Evolutionary conservation across 2,797 vertebrate genomes (phyloP), one percentile per base, ranked within the genome.

Genomic region (Pristis pectinata): DNA sequence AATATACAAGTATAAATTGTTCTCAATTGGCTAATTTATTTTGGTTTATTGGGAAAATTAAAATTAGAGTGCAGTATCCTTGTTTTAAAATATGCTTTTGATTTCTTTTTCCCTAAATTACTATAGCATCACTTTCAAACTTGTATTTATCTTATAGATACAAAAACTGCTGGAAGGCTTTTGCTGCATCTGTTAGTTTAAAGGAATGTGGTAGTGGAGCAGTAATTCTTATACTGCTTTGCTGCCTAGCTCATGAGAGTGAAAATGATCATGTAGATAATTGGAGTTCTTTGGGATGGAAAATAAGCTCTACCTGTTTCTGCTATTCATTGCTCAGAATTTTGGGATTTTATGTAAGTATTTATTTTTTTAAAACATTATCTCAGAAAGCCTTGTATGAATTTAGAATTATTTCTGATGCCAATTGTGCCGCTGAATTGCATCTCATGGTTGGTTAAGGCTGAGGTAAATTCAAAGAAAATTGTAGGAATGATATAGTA

Each of bases 111-210:
- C 11, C 1, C 11, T 4, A 37, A 41, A 41, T 41, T 64, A 67
- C n/a, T 67, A 67, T 19, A 64, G 34, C 19, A 64, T 64, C n/a
- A 64, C 7, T 91, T 91, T 91, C 59, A 61, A 89, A 37, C 17
- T 19, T 37, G 17, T 30, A 59, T 13, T 89, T 89, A 89, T n/a
- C 59, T 89, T 89, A 34, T n/a, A 97, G 97, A 94, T 96, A 97
- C 49, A 76, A 17, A 87, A 95, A 95, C 80, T 22, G 87, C 61
- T 87, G 95, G 94, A 67, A 83, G 0, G 3, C 96, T 72, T 94
- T 96, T 91, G 93, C 67, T 10, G 96, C 95, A 91, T 97, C 96
- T 94, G 96, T 96, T 8, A 27, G 94, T 67, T 93, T 82, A 1
- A 94, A 77, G 49, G 15, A 30, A 76, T n/a, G 34, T 56, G 44